These are phyloP conservation scores for Halcyon badia DNA, from an alignment of 2,797 vertebrate genomes.

Conservation along the genomic window DNA sequence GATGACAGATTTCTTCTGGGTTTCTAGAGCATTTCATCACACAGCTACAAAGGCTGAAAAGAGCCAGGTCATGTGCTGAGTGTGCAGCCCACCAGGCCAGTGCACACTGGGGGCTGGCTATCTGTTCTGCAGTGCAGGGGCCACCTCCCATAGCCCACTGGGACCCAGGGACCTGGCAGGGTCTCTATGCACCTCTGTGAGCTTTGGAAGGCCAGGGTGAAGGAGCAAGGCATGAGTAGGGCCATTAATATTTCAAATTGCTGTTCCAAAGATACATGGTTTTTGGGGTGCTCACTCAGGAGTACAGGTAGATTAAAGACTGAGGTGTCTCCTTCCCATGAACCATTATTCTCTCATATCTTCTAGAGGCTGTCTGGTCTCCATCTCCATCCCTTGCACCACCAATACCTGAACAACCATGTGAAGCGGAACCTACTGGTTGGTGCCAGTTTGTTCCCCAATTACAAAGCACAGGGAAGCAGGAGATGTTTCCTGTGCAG, in stretches of 20 bases:
- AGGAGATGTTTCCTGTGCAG: rapidly evolving
- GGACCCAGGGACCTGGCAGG: not conserved
- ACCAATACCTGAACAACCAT: not conserved
- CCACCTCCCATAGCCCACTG: not conserved
- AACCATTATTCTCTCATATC: not conserved
- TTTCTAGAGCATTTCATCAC: not conserved
- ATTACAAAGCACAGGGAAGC: not conserved
- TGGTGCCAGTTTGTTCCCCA: not conserved
- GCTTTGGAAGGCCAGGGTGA: not conserved
- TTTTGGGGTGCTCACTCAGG: not conserved
- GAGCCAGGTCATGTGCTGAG: not conserved
- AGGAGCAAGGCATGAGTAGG: not conserved
- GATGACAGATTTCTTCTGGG: not conserved
- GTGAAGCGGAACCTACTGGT: rapidly evolving
- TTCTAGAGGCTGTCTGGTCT: not conserved
- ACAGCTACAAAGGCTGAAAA: not conserved
- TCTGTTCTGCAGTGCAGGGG: rapidly evolving
- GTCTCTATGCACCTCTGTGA: not conserved
- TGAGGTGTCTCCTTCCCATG: not conserved
- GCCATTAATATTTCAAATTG: no score
- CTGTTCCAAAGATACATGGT: not conserved
- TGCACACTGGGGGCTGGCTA: rapidly evolving
- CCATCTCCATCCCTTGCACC: not conserved
- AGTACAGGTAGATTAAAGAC: not conserved
- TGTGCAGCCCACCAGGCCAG: not conserved